These are phyloP conservation scores for Copsychus sechellarum DNA, from an alignment of 2,113 vertebrate species.

Conservation along the genomic window DNA sequence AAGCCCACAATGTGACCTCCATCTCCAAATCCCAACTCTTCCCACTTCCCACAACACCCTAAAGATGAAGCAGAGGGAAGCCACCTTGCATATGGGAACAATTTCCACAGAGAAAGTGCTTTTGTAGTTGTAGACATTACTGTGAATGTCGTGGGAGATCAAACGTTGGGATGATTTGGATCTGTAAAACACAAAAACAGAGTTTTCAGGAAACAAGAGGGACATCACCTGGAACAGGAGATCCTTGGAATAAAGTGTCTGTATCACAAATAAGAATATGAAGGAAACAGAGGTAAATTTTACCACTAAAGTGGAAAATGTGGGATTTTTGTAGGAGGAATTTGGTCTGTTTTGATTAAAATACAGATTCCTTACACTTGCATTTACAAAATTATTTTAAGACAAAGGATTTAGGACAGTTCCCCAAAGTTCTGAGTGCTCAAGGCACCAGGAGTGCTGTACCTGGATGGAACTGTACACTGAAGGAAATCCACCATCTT, in stretches of 20 bases:
- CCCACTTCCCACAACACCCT: not conserved
- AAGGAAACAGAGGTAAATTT: not conserved
- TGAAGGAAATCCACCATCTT: conserved; percentile 98
- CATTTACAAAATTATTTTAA: not conserved
- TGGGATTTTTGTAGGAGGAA: rapidly evolving
- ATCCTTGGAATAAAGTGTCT: not conserved
- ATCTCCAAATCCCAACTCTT: not conserved
- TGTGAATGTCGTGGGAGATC: conserved; percentile 96
- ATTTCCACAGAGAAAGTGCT: conserved; percentile 97
- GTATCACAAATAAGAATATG: not conserved
- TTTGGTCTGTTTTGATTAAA: not conserved
- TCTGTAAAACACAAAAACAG: conserved; percentile 62
- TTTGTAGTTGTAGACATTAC: conserved; percentile 96
- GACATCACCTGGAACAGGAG: not conserved
- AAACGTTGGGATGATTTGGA: conserved; percentile 92
- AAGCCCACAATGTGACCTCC: not conserved
- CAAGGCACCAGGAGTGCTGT: not conserved
- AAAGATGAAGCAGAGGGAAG: not conserved
- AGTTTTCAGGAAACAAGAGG: not conserved
- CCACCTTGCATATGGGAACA: conserved; percentile 95
- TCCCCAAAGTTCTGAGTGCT: not conserved
- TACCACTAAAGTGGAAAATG: not conserved
- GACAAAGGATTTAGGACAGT: not conserved
- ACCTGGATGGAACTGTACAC: conserved; percentile 93
- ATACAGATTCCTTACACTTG: not conserved